Evolutionary conservation across 2,888 invertebrate genomes (phyloP).

Genomic region (Lumbricus terrestris): DNA sequence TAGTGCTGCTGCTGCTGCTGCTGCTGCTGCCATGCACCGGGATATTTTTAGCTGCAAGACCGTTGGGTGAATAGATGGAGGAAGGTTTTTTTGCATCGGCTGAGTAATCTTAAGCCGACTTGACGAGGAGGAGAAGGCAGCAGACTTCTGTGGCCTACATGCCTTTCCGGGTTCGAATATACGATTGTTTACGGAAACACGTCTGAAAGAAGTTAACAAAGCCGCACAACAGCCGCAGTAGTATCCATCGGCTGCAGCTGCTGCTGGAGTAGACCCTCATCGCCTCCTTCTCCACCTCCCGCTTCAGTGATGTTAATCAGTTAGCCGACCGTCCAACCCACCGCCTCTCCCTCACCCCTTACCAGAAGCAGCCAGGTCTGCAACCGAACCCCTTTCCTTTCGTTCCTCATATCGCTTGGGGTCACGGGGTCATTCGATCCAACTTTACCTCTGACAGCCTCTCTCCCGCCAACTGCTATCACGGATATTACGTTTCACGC

Average conservation of each 20-base stretch:
- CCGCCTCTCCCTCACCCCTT: background rate
- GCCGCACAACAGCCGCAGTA: background rate
- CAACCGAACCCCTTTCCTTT: background rate
- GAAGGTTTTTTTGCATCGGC: background rate
- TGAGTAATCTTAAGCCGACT: background rate
- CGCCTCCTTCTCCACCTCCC: background rate
- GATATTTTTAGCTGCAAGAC: background rate
- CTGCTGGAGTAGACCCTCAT: background rate
- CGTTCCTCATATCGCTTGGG: background rate
- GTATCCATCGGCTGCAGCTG: background rate
- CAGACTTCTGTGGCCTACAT: constrained; percentile 3
- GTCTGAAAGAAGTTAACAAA: background rate
- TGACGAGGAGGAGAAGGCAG: too few relatives aligned
- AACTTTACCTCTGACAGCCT: background rate
- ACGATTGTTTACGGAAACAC: background rate
- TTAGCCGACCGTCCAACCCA: too few relatives aligned
- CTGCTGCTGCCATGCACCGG: too few relatives aligned
- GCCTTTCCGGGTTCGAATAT: background rate
- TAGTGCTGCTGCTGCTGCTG: too few relatives aligned
- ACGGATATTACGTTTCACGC: background rate
- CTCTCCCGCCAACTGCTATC: background rate
- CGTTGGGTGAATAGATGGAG: background rate
- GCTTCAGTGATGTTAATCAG: background rate
- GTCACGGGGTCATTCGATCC: background rate
- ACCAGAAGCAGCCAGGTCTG: background rate